These are phyloP conservation scores for Notolabrus celidotus DNA, from an alignment of 2,797 vertebrate species.

Conservation along the genomic window DNA sequence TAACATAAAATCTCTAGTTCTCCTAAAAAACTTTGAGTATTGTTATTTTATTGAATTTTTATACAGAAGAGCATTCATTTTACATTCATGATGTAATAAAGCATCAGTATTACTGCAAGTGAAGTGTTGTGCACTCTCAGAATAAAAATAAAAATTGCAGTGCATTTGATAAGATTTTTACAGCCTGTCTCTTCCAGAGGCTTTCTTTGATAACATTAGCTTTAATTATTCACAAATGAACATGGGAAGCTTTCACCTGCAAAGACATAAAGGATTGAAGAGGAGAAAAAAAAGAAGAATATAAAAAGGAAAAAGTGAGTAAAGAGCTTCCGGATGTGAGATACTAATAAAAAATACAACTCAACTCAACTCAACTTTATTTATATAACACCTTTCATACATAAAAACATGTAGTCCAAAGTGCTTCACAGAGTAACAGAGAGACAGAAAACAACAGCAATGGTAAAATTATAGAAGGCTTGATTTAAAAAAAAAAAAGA, in stretches of 20 bases:
- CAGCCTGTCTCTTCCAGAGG: background rate
- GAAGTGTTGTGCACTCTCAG: background rate
- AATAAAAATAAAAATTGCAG: background rate
- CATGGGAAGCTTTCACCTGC: background rate
- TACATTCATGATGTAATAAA: background rate
- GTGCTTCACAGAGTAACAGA: too few relatives aligned
- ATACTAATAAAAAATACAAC: background rate
- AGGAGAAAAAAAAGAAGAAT: background rate
- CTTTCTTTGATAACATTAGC: slow-evolving; percentile 11
- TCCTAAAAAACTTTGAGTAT: background rate
- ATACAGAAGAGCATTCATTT: background rate
- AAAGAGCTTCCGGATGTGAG: background rate
- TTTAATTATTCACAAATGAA: slow-evolving; percentile 9
- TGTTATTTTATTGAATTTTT: background rate
- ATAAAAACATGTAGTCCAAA: too few relatives aligned
- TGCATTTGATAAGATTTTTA: background rate
- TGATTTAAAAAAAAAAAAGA: too few relatives aligned
- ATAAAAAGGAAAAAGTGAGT: background rate
- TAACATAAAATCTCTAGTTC: background rate
- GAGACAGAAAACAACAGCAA: background rate
- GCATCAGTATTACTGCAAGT: background rate
- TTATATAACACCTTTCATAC: too few relatives aligned
- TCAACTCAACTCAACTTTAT: too few relatives aligned
- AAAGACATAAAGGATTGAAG: background rate
- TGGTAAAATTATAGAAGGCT: background rate